Base-by-base conservation (phyloP, 2,113 vertebrate genomes). In the Cyanocitta stelleri region DNA sequence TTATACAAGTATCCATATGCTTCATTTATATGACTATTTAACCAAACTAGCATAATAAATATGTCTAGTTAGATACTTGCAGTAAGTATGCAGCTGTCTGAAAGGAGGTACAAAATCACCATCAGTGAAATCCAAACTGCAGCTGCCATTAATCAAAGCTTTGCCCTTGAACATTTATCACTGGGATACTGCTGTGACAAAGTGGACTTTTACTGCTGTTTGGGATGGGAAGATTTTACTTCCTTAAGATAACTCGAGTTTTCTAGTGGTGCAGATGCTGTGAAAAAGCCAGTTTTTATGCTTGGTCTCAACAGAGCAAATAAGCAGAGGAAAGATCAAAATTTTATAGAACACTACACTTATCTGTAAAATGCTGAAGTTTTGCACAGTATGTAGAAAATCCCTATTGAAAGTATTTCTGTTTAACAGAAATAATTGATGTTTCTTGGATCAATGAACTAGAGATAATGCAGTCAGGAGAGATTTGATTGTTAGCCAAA, bases 101-200 rank as follows among this genome's bases (percentile, higher is more conserved):
- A 77, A 94, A 96, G 93, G 93, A 95, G 81, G 85, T 82, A 89
- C 69, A 90, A 95, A 95, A 93, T 77, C 93, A 80, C 80, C 87
- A 84, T 55, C 82, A 96, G 51, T 91, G 82, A 88, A 90, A 94
- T 94, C 93, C 64, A 35, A 86, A 88, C 90, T 93, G 95, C 95
- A 97, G 95, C 93, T 97, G 96, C 52, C 93, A 96, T 96, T 92
- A 93, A 96, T 95, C 95, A 96, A 78, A 96, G 93, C 92, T 94
- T 81, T 96, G 92, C 75, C 93, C 93, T 96, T 96, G 90, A 96
- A 90, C 76, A 68, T 77, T 95, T 79, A 95, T 95, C 82, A 64
- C 0, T 77, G 48, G 43, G 85, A 71, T 77, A 78, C 7, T 81
- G 83, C 87, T 84, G 72, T 92, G 85, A 84, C 82, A 94, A 95